Base-by-base conservation (phyloP, 2,797 vertebrate species). In the Megaceryle alcyon region DNA sequence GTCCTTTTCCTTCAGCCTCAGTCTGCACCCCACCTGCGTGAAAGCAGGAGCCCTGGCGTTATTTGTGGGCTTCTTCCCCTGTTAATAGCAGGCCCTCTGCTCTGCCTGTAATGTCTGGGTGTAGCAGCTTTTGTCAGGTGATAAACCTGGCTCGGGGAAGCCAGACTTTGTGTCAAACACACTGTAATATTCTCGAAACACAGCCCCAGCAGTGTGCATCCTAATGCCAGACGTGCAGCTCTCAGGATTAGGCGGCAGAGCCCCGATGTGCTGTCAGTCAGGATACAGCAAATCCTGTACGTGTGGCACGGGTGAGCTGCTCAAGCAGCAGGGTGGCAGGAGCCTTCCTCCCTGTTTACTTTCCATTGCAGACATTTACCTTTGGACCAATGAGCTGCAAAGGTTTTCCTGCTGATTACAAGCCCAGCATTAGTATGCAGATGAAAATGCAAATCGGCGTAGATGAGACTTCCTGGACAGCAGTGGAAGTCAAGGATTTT, bases 381-480 rank as follows among this genome's bases (percentile, higher is more conserved):
- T 94, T 95, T 80, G 79, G 94, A 84, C 78, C 75, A 63, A 51
- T 60, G 94, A 88, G 81, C 83, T 48, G 19, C 75, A 88, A 86
- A 94, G 82, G 71, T 90, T 94, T 94, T 48, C 82, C 80, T 83
- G 46, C 73, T 94, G 91, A 94, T 86, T 59, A 78, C 64, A 91
- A 92, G 49, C 44, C 70, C 23, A 25, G 88, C 70, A 39, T 92
- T 87, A 93, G 80, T 11, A 51, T 56, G 43, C 88, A 96, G 77
- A 71, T 84, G n/a, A 41, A 94, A 94, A 92, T 53, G 35, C 29
- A 56, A 82, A 93, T 76, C 3, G 5, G 46, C 44, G 64, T 60
- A 51, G 79, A 51, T 61, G 29, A 53, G 87, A 10, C 54, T 48
- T 92, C 64, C 71, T 76, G 46, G 65, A 81, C 7, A 12, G 85